A percentile compares a stretch with the other conserved stretches of the same genome.
Evolutionary conservation across 2,113 vertebrate genomes (phyloP).

Genomic region (Saimiri boliviensis): DNA sequence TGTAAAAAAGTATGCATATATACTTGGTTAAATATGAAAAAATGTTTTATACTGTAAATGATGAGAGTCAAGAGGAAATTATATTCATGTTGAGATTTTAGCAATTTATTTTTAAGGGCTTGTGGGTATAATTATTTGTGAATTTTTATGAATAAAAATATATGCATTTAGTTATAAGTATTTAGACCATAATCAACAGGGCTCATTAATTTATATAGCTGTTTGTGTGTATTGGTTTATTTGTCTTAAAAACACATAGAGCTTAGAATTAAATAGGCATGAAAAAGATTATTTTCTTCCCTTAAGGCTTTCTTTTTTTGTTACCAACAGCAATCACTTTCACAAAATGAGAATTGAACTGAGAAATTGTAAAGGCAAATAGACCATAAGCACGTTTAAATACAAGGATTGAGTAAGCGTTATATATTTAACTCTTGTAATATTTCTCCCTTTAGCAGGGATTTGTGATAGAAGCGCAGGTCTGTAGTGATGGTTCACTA

Average conservation of each 20-base stretch:
- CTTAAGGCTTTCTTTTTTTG: not conserved
- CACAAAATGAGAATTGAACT: not conserved
- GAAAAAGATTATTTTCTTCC: constrained; percentile 27
- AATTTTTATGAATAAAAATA: constrained; percentile 8
- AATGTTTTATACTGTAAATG: constrained; percentile 32
- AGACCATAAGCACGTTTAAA: not conserved
- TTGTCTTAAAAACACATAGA: constrained; percentile 44
- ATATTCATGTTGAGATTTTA: constrained; percentile 25
- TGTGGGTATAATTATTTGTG: constrained; percentile 46
- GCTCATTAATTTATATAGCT: constrained; percentile 63
- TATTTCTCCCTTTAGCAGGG: not conserved
- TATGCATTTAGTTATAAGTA: not conserved
- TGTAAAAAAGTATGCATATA: not conserved
- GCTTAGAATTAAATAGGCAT: constrained; percentile 51
- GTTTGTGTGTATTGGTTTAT: constrained; percentile 20
- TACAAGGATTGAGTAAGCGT: not conserved
- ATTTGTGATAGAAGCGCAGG: not conserved
- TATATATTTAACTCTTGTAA: not conserved
- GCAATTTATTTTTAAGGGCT: constrained; percentile 27
- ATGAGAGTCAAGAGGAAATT: constrained; percentile 16
- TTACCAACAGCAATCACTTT: constrained; percentile 19
- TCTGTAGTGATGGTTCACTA: not conserved
- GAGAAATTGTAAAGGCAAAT: not conserved
- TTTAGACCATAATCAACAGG: constrained; percentile 48
- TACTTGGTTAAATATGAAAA: constrained; percentile 5